Evolutionary conservation across 2,797 vertebrate species (phyloP).

Genomic region (Florisuga fusca): DNA sequence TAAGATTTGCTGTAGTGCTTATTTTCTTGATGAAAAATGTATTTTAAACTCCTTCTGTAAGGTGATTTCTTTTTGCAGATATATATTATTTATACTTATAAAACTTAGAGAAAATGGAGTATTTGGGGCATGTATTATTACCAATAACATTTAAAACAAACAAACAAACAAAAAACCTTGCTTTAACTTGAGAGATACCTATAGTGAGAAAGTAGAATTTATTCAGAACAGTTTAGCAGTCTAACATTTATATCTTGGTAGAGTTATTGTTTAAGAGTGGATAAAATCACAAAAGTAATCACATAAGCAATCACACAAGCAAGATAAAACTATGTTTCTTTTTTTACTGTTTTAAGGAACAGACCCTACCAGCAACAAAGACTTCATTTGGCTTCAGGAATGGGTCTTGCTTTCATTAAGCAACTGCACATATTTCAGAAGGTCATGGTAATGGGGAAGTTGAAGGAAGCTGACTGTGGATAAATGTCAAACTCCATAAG

Average conservation of each 20-base stretch:
- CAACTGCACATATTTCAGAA: neutral
- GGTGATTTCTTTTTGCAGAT: neutral
- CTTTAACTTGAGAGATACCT: neutral
- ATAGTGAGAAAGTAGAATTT: neutral
- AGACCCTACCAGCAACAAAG: neutral
- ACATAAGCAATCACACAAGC: neutral
- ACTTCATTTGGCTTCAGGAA: neutral
- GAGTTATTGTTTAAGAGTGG: neutral
- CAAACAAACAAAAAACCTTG: accelerated
- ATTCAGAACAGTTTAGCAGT: neutral
- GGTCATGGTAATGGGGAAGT: neutral
- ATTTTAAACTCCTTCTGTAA: neutral
- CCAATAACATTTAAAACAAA: neutral
- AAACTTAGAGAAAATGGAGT: neutral
- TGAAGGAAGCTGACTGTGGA: neutral
- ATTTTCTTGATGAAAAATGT: neutral
- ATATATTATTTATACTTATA: neutral
- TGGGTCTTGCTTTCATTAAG: neutral
- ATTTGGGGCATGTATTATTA: neutral
- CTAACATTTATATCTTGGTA: neutral
- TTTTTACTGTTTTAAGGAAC: neutral
- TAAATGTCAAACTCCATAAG: neutral
- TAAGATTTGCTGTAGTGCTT: neutral
- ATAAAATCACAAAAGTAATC: neutral
- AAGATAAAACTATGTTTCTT: neutral